Evolutionary conservation across 2,888 invertebrate genomes (phyloP), one percentile per base, ranked within the genome.

Genomic region (Troides helena): DNA sequence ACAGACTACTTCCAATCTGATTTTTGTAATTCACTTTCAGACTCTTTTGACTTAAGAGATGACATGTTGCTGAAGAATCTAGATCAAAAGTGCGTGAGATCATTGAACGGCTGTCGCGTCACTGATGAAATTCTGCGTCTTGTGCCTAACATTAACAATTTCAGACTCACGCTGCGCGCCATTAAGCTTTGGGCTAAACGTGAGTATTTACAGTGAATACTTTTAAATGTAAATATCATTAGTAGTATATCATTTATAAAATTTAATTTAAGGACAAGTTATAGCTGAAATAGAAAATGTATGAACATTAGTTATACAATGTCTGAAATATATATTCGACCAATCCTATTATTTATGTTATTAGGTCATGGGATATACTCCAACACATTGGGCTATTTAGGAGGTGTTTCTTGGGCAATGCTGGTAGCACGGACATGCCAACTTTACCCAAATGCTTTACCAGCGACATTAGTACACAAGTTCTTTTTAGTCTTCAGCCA

Each of bases 371-470:
- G 99, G 67, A 98, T 99, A 77, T 99, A 99, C 93, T 99, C 99
- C 65, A 99, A 99, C 93, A 97, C 97, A 0, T 93, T 99, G 77
- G 99, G 99, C 60, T 99, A 99, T 88, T 95, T 99, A 66, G 99
- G 99, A 66, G 99, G 99, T 72, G 99, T 99, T 14, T 98, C 99
- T 0, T 99, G 99, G 99, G 99, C 99, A 2, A 99, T 99, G 98
- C 91, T 99, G 68, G 99, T 99, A 0, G 99, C 99, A 0, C 94
- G 99, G 74, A 99, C 99, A 0, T 99, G 99, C 86, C 99, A 99
- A 87, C 93, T 99, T 56, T 99, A 99, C 93, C 99, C 99, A 5
- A 98, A 99, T 90, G 99, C 99, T 1, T 95, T 96, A 50, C 97
- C 99, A 0, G 96, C 99, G 3, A 98, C 98, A 0, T 92, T 99